Base-by-base conservation (phyloP, 1,140 invertebrate species). In the Eurosta solidaginis region DNA sequence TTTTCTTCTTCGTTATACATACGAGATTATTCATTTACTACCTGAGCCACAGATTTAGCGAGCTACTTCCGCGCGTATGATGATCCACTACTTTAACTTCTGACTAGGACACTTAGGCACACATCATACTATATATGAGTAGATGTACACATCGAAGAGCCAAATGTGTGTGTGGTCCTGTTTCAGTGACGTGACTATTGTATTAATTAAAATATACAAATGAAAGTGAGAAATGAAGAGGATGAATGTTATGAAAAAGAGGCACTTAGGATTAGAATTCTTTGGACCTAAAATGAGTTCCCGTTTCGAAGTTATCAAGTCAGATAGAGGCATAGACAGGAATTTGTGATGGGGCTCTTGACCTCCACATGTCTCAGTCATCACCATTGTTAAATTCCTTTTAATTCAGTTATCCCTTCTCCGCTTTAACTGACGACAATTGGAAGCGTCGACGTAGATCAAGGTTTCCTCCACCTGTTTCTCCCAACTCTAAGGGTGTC, bases 251-350 rank as follows among this genome's bases (percentile, higher is more conserved):
- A n/a, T n/a, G 25, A 40, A 63, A 20, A 63, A n/a, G 12, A 33
- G 33, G 20, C 20, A 68, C 17, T 40, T 20, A 63, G 17, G 20
- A 29, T 68, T 40, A 68, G 40, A 63, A 68, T n/a, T 20, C 20
- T 33, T 68, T 68, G 36, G 59, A 68, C 59, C 36, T 9, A 68
- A 68, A 68, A 68, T 42, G 59, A 68, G 59, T 68, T 68, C 40
- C 40, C 59, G 33, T 14, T 40, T 40, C 29, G 40, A 68, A 68
- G n/a, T 17, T n/a, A 33, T 40, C 59, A 42, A 33, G 59, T 68
- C 59, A 68, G n/a, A n/a, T n/a, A n/a, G n/a, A n/a, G n/a, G n/a
- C n/a, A n/a, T n/a, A n/a, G n/a, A n/a, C n/a, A n/a, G n/a, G n/a
- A n/a, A n/a, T n/a, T n/a, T n/a, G n/a, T n/a, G n/a, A n/a, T n/a